Base-by-base conservation (phyloP, 2,797 vertebrate genomes). In the Coregonus suidteri region DNA sequence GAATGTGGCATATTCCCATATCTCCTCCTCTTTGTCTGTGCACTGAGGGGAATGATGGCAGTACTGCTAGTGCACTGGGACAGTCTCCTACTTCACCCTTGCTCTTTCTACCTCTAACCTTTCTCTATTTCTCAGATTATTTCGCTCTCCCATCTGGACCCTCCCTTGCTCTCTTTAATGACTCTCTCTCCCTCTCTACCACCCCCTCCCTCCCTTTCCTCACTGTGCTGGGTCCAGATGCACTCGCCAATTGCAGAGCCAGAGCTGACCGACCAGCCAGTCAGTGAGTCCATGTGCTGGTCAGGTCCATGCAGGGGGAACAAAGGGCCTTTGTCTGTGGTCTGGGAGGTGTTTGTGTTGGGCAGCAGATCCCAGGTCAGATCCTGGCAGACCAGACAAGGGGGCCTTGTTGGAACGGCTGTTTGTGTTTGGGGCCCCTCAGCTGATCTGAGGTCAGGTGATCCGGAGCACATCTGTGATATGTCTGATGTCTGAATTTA, bases 271-370 rank as follows among this genome's bases (percentile, higher is more conserved):
- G 6, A 6, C 56, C 4, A 53, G 41, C 37, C 62, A 18, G 30
- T 81, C 68, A 75, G 79, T 86, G 82, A 77, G 82, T 86, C 80
- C 1, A 47, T 34, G 78, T 69, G 2, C 80, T 85, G 83, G 88
- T 89, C 88, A 74, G 83, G 68, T 75, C 77, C 81, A 79, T 83
- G 79, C 75, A 82, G 20, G 72, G 82, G 85, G n/a, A 85, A 93
- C 89, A 92, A 91, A 90, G 86, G 78, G 52, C 81, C 85, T 87
- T 91, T 93, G 91, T 85, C 35, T 74, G 54, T 85, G 56, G 56
- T n/a, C 56, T 59, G 30, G 67, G 41, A 82, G 78, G 73, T 79
- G 62, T 70, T 64, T 79, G 75, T 65, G 35, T 73, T 13, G 67
- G 41, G 74, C 37, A 59, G 41, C 59, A 73, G 59, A 65, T 52